These are phyloP conservation scores for Harpagifer antarcticus DNA, from an alignment of 2,797 vertebrate species.

Conservation along the genomic window DNA sequence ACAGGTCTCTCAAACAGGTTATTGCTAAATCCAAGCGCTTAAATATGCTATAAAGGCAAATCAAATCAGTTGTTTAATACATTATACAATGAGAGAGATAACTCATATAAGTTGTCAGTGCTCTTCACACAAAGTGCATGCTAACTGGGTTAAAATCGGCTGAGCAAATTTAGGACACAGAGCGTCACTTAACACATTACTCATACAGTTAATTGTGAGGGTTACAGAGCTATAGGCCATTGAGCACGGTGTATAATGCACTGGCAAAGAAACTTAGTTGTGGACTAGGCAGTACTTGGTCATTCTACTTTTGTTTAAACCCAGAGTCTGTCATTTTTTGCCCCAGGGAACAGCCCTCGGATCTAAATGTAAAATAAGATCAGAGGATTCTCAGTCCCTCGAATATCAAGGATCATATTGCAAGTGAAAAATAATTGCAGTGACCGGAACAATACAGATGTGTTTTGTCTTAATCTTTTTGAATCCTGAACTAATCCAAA, in stretches of 20 bases:
- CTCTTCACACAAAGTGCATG: background rate
- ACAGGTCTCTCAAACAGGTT: background rate
- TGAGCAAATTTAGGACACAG: background rate
- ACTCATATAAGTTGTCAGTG: background rate
- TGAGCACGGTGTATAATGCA: background rate
- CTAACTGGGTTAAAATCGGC: constrained; percentile 2
- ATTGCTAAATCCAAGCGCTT: constrained; percentile 4
- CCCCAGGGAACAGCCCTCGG: too few relatives aligned
- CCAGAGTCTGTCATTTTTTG: too few relatives aligned
- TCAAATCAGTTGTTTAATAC: background rate
- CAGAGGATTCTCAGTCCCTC: too few relatives aligned
- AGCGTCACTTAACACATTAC: constrained; percentile 14
- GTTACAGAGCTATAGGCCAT: constrained; percentile 7
- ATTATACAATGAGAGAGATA: background rate
- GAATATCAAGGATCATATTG: too few relatives aligned
- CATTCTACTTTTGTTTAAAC: background rate
- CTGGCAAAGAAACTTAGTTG: background rate
- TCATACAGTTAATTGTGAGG: background rate
- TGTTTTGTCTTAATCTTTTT: too few relatives aligned
- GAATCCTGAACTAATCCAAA: background rate
- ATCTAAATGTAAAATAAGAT: too few relatives aligned
- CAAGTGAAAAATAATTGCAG: too few relatives aligned
- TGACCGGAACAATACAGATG: too few relatives aligned
- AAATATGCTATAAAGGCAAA: too few relatives aligned
- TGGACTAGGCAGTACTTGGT: background rate